Evolutionary conservation across 2,888 invertebrate genomes (phyloP).

Genomic region (Timema podura): DNA sequence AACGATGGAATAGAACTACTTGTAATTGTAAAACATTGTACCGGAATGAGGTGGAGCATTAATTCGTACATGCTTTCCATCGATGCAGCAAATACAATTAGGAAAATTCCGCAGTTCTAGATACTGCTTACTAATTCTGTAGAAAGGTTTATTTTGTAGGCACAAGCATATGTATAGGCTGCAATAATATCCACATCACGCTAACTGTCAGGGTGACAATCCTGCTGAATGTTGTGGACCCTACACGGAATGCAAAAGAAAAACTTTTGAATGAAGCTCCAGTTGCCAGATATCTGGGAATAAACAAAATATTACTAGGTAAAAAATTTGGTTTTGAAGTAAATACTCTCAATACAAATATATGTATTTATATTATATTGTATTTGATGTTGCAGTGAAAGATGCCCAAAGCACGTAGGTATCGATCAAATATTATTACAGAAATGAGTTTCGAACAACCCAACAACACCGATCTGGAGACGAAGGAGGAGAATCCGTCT

Average conservation of each 20-base stretch:
- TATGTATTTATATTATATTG: no score
- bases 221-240: slow-evolving; percentile 1
- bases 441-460: no score
- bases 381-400: no score
- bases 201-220: background rate
- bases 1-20: slow-evolving; percentile 1
- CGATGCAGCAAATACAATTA: background rate
- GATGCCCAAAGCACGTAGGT: no score
- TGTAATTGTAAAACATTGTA: slow-evolving; percentile 14
- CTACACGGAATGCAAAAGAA: slow-evolving; percentile 1
- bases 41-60: slow-evolving; percentile 7
- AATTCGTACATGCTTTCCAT: slow-evolving; percentile 9
- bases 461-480: no score
- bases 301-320: background rate
- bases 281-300: slow-evolving; percentile 10
- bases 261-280: slow-evolving; percentile 7
- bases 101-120: slow-evolving; percentile 1
- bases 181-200: background rate
- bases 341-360: background rate
- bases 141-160: background rate
- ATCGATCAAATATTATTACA: no score
- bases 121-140: background rate
- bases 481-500: no score
- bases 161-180: background rate
- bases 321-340: background rate